A percentile compares a stretch with the other conserved stretches of the same genome.
These are phyloP conservation scores for Caerostris darwini DNA, from an alignment of 1,140 invertebrate species.

Conservation along the genomic window DNA sequence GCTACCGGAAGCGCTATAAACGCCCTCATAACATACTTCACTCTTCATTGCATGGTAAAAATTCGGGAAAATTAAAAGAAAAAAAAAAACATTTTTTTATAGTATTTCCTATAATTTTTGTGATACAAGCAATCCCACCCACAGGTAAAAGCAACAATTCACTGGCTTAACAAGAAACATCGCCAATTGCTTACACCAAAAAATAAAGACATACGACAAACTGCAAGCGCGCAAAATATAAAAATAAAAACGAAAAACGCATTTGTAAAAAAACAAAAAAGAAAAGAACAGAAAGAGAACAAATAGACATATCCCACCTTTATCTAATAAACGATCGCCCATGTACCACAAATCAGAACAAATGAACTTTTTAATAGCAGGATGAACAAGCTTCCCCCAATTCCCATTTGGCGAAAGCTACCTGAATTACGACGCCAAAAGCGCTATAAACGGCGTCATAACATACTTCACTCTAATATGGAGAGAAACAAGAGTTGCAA, in stretches of 20 bases:
- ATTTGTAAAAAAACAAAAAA: neutral
- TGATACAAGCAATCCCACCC: too few species aligned
- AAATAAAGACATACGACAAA: neutral
- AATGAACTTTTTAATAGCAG: neutral
- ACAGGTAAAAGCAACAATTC: too few species aligned
- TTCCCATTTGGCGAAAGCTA: neutral
- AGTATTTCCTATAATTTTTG: too few species aligned
- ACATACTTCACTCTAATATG: neutral
- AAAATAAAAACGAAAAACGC: neutral
- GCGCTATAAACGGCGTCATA: conserved; percentile 32
- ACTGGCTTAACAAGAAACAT: neutral
- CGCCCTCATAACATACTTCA: neutral
- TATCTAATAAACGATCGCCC: neutral
- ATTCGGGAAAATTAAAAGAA: too few species aligned
- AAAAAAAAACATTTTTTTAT: too few species aligned
- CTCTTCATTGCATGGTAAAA: neutral
- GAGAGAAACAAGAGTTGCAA: neutral
- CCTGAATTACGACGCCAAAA: conserved; percentile 26
- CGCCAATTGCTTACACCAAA: neutral
- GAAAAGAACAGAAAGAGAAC: neutral
- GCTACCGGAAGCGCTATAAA: too few species aligned
- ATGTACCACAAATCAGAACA: neutral
- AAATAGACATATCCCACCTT: neutral
- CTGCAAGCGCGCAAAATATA: neutral
- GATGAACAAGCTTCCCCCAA: neutral